Conservation (phyloP, 2,113 vertebrate species). For the Pterocles gutturalis region DNA sequence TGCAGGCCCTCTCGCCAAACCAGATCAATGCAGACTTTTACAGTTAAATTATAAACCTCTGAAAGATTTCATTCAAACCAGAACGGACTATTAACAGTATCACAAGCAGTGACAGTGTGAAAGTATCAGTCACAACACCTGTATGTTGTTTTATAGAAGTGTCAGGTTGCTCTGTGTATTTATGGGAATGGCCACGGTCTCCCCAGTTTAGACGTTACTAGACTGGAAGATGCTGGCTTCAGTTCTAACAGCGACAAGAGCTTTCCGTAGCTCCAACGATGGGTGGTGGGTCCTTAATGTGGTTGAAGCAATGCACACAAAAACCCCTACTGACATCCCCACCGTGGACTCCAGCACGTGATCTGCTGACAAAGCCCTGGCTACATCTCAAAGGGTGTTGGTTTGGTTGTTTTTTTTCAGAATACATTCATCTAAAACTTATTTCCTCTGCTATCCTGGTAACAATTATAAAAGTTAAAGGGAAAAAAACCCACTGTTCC, state of each 20-base stretch:
- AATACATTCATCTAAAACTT: background rate
- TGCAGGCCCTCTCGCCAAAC: background rate
- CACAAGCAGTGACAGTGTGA: fast-evolving
- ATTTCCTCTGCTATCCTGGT: background rate
- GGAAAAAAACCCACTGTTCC: background rate
- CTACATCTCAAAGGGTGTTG: background rate
- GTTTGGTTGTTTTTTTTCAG: background rate
- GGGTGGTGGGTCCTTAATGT: background rate
- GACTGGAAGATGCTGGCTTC: background rate
- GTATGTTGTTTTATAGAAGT: background rate
- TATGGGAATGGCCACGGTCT: background rate
- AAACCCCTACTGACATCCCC: fast-evolving
- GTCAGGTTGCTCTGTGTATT: background rate
- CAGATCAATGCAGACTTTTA: background rate
- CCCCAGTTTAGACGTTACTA: background rate
- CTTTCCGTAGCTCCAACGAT: background rate
- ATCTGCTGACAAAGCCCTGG: background rate
- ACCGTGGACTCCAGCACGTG: background rate
- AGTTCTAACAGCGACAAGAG: background rate
- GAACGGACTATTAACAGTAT: background rate
- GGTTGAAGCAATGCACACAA: background rate
- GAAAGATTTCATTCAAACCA: background rate
- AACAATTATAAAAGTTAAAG: background rate
- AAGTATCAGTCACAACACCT: fast-evolving
- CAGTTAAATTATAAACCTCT: background rate